Base-by-base conservation (phyloP, 2,797 vertebrate genomes). In the Chaenodraco wilsoni region DNA sequence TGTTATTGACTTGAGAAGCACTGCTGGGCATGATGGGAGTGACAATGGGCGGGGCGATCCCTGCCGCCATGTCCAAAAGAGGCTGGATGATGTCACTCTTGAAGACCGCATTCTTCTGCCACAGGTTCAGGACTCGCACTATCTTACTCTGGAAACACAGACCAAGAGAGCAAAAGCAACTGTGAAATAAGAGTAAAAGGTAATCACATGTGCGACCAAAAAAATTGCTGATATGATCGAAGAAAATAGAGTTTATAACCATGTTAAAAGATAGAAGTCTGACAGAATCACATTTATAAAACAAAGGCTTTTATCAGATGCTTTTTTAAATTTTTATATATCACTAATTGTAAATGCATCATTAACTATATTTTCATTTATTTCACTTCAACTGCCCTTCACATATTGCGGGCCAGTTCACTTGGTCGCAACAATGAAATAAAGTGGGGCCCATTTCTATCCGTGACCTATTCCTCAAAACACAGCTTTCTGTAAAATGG, bases 81-180 rank as follows among this genome's bases (percentile, higher is more conserved):
- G 98, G 98, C 85, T 99, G 98, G 83, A 99, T 99, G 89, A 99
- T 98, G 94, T 99, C 98, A 84, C 98, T 99, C 92, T 98, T 99
- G 87, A 99, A 99, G 40, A 99, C 98, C 0, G 95, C 97, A 87
- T 99, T 99, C 93, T 99, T 99, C 92, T 99, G 98, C 98, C 98
- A 99, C 45, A 99, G 93, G 88, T 99, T 99, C 65, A 99, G 93
- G n/a, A 99, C 98, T 87, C 98, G 93, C 69, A 99, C 98, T 60
- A 99, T 99, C 93, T 99, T 99, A 92, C 98, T 99, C 98, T 99
- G 90, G 41, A 95, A 87, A 63, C 4, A 65, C 4, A 17, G 56
- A 37, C 2, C 37, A 5, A 57, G 1, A 65, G 2, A 19, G 61
- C 7, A 63, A n/a, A 48, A 19, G 1, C 33, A 64, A 43, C 4